Evolutionary conservation across 2,888 invertebrate species (phyloP).

Genomic region (Crepidodera aurea): DNA sequence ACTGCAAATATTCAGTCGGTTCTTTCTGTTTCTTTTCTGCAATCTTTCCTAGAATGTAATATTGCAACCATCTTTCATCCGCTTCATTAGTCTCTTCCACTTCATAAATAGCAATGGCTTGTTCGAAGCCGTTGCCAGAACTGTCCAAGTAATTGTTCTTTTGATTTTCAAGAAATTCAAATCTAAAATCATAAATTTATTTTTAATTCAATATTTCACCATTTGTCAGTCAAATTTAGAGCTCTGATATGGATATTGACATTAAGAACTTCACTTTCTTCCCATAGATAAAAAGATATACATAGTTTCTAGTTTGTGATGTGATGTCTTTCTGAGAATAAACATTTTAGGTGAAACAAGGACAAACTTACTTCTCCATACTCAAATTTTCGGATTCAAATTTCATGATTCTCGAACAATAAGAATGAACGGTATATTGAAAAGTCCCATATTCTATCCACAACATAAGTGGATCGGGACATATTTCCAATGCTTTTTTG

Average conservation of each 20-base stretch:
- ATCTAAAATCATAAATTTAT: conserved; percentile 57
- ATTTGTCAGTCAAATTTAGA: too few relatives aligned
- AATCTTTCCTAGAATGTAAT: conserved; percentile 96
- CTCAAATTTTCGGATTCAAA: conserved; percentile 79
- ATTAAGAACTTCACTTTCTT: too few relatives aligned
- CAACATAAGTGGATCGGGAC: conserved; percentile 76
- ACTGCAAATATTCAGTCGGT: conserved; percentile 77
- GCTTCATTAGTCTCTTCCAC: conserved; percentile 66
- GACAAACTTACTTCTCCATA: conserved; percentile 71
- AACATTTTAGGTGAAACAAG: too few relatives aligned
- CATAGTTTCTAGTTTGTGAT: too few relatives aligned
- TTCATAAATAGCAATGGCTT: conserved; percentile 71
- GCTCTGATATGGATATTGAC: too few relatives aligned
- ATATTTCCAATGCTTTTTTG: conserved; percentile 78
- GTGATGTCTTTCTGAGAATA: too few relatives aligned
- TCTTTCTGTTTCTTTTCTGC: conserved; percentile 84
- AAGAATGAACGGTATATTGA: conserved; percentile 89
- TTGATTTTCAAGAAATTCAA: conserved; percentile 76
- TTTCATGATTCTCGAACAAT: conserved; percentile 85
- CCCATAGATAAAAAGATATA: too few relatives aligned
- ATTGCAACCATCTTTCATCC: conserved; percentile 91
- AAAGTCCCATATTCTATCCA: conserved; percentile 94
- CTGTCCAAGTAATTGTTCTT: conserved; percentile 82
- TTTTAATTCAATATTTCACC: too few relatives aligned
- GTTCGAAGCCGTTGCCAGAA: conserved; percentile 80